Evolutionary conservation across 2,888 invertebrate genomes (phyloP), one percentile per base, ranked within the genome.

Genomic region (Pocota personata): DNA sequence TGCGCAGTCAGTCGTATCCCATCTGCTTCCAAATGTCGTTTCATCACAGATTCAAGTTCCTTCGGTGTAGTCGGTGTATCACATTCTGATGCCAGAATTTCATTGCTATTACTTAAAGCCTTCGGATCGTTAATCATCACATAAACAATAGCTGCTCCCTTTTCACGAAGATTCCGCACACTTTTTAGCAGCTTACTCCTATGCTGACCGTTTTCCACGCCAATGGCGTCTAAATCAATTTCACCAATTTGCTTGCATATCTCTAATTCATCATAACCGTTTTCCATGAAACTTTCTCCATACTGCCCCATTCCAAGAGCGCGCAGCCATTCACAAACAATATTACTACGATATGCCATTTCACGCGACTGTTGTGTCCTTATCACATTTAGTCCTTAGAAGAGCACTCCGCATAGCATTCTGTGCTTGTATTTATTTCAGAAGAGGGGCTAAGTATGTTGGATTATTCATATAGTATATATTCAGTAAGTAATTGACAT

Each of bases 221-320:
- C 98, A 92, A 98, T 98, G 55, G 98, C 98, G 93, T 98, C 98
- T 92, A 98, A 93, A 93, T 98, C 98, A 84, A 97, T 97, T 92
- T 97, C 97, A 69, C 98, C 98, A 91, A 98, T 97, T 93, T 98
- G 98, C 93, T 98, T 98, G 93, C 98, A 98, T 91, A 98, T 98
- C 94, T 98, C 98, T 92, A 98, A 94, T 93, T 98, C 98, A 93
- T 98, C 98, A 93, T 98, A 98, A 88, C 98, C 98, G 92, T 98
- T 98, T 93, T 98, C 98, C 91, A 98, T 95, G 93, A 98, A 98
- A 91, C 97, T 96, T 92, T 98, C 97, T 88, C 97, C 96, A 93
- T 98, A 98, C 91, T 97, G 97, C 89, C 95, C 96, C 91, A 98
- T 94, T 91, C 96, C 96, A 90, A 98, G 95, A 89, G 97, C 97